Percentiles rank a stretch among this genome's conserved stretches.
phyloP scores from a whole-genome alignment of 2,888 invertebrate genomes.

The Taphrorychus bicolor region DNA sequence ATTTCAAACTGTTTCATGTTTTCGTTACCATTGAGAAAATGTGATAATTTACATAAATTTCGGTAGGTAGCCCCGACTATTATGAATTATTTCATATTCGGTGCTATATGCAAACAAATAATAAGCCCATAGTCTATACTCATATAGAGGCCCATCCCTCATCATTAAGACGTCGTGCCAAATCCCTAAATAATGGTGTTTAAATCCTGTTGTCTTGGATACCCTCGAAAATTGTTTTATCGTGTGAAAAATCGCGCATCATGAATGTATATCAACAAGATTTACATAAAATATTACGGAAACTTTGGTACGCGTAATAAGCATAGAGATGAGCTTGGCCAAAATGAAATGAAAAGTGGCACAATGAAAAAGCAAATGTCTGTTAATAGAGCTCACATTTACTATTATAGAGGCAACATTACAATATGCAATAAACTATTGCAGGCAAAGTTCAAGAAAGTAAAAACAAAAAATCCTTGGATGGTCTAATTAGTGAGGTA shows the following conservation, averaged over 20 bases:
- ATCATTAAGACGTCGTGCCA: constrained; percentile 47
- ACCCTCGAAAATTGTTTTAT: constrained; percentile 38
- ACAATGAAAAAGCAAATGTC: not conserved
- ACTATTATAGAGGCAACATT: too few species aligned
- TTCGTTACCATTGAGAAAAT: constrained; percentile 3
- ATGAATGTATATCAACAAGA: constrained; percentile 32
- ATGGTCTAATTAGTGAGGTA: too few species aligned
- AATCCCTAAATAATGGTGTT: constrained; percentile 53
- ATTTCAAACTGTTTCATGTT: constrained; percentile 25
- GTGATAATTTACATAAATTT: constrained; percentile 10
- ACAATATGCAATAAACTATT: too few species aligned
- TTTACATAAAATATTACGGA: constrained; percentile 5
- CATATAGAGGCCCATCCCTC: constrained; percentile 46
- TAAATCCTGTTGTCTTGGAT: constrained; percentile 50
- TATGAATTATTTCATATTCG: not conserved
- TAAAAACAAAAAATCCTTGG: too few species aligned
- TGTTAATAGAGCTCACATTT: too few species aligned
- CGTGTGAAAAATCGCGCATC: constrained; percentile 36
- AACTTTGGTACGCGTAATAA: not conserved
- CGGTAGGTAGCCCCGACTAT: not conserved
- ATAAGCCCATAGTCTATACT: not conserved
- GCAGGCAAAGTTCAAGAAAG: too few species aligned
- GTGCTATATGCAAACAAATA: not conserved
- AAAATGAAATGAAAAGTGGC: not conserved
- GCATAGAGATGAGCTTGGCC: not conserved